phyloP scores from a whole-genome alignment of 2,113 vertebrate species.

The Zosterops hypoxanthus region DNA sequence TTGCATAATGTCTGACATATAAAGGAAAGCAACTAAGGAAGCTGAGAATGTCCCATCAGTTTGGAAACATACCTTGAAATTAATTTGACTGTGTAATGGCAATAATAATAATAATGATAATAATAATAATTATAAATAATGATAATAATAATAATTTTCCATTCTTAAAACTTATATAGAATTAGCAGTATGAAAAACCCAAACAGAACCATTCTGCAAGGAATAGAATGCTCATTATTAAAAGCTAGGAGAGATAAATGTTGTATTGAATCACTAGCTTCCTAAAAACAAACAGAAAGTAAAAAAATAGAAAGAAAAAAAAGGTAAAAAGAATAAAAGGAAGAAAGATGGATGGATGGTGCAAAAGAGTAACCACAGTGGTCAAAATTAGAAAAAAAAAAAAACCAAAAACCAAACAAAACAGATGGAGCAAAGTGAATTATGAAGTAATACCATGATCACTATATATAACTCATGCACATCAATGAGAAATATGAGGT shows the following conservation, averaged over 20 bases:
- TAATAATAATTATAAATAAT: not conserved
- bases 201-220: not conserved
- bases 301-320: not conserved
- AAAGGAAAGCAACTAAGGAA: not conserved
- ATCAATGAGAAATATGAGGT: not conserved
- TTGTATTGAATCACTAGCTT: not conserved
- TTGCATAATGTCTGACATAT: not conserved
- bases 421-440: not conserved
- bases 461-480: accelerated
- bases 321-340: not conserved
- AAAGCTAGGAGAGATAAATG: not conserved
- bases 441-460: not conserved
- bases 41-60: not conserved
- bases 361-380: not conserved
- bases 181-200: not conserved
- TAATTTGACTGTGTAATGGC: not conserved
- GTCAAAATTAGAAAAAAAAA: not conserved
- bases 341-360: too few species aligned
- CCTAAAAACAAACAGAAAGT: not conserved
- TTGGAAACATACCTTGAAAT: not conserved
- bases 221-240: not conserved
- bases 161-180: not conserved
- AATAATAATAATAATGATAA: not conserved
- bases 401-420: too few species aligned
- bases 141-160: not conserved